A percentile compares a stretch with the other conserved stretches of the same genome.
phyloP scores from a whole-genome alignment of 2,797 vertebrate species.

The Sparidentex hasta region DNA sequence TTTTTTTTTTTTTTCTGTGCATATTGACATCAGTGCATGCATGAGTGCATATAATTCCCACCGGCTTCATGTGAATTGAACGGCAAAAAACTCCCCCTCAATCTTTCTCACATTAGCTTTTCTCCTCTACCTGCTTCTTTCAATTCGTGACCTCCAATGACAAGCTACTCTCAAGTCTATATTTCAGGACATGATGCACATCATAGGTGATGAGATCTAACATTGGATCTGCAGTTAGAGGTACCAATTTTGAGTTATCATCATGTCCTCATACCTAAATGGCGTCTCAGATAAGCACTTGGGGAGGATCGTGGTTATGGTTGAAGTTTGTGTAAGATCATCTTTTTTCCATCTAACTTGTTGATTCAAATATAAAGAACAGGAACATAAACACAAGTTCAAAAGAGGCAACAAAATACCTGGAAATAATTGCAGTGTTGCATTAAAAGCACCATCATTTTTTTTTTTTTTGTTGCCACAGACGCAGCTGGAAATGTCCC shows the following conservation, averaged over 20 bases:
- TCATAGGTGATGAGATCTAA: background rate
- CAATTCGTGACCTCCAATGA: conserved; percentile 25
- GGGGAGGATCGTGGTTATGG: background rate
- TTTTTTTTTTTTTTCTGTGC: conserved; percentile 37
- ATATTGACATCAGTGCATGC: conserved; percentile 53
- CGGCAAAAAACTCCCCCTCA: conserved; percentile 16
- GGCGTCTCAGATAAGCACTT: too few species aligned
- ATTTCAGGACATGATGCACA: background rate
- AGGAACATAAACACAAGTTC: too few species aligned
- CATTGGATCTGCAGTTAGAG: background rate
- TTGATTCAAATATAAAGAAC: too few species aligned
- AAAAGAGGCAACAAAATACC: too few species aligned
- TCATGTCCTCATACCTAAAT: background rate
- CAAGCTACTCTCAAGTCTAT: too few species aligned
- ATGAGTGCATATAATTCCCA: conserved; percentile 5
- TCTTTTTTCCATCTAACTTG: background rate
- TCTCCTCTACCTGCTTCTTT: conserved; percentile 10
- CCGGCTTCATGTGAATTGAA: conserved; percentile 41
- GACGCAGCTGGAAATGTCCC: too few species aligned
- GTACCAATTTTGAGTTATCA: background rate
- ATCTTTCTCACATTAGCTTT: background rate
- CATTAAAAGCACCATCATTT: too few species aligned
- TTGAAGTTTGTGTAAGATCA: background rate
- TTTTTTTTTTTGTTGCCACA: too few species aligned
- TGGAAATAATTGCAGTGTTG: too few species aligned